Evolutionary conservation across 2,113 vertebrate species (phyloP), one percentile per base, ranked within the genome.

Genomic region (Reinhardtius hippoglossoides): DNA sequence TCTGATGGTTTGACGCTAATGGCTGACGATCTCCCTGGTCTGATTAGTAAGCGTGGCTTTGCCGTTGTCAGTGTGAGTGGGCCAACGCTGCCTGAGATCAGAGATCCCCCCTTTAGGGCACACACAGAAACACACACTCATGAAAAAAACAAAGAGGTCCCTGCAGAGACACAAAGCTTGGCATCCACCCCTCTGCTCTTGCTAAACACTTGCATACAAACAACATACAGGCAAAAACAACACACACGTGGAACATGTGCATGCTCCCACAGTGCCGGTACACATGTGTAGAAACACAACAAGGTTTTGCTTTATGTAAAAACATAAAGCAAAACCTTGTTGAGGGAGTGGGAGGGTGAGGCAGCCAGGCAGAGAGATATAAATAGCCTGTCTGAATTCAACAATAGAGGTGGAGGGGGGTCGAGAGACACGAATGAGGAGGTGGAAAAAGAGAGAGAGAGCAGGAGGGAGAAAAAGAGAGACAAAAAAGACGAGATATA

Each of bases 371-470:
- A 78, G 85, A 82, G 74, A 74, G 91, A 90, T 93, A 94, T 91
- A 92, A 94, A 94, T 92, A 94, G 91, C 83, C 75, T 80, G 85
- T 90, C 91, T 91, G 88, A 92, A 88, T 84, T 82, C 80, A 88
- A 90, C 88, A 92, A 92, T 83, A 86, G 81, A 84, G 74, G 85
- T 76, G 76, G 76, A 72, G 79, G 67, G 85, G 71, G 73, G 73
- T 56, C 72, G 55, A 80, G 72, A 81, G 67, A 55, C 50, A 66
- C 78, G 15, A 48, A 23, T 21, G 54, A 23, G 15, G 42, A 15
- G 37, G 42, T 20, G 20, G 27, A 62, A 21, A 40, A 55, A 21
- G 31, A 67, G 27, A 40, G 14, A 57, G 68, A 74, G 35, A 13
- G 9, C 3, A 20, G 42, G 58, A 10, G 27, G 20, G 71, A 1